Conservation (phyloP, 2,888 invertebrate species). For the Amiota communis region DNA sequence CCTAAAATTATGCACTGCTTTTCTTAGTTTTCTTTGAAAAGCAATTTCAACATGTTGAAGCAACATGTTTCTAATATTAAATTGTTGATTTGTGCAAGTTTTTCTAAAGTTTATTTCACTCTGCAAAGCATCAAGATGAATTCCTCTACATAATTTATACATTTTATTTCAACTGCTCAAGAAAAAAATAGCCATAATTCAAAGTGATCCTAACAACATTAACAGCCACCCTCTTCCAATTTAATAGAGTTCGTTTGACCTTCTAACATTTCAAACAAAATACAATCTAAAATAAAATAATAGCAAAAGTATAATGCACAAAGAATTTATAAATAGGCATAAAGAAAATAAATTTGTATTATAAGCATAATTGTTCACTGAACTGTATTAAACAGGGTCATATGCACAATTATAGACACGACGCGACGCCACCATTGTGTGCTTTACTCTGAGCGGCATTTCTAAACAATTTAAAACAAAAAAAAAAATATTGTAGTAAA, state of each 20-base stretch:
- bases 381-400: constrained; percentile 65
- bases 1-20: too few relatives aligned
- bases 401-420: constrained; percentile 64
- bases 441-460: neutral
- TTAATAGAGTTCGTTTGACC: too few relatives aligned
- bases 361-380: constrained; percentile 55
- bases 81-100: too few relatives aligned
- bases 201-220: neutral
- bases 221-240: too few relatives aligned
- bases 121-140: too few relatives aligned
- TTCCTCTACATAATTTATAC: neutral
- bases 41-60: too few relatives aligned
- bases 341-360: constrained; percentile 19
- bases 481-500: too few relatives aligned
- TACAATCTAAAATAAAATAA: neutral
- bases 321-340: constrained; percentile 29
- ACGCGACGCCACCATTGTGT: constrained; percentile 11
- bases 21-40: too few relatives aligned
- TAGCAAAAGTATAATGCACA: neutral
- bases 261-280: too few relatives aligned
- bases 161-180: neutral
- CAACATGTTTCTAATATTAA: too few relatives aligned
- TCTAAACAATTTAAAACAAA: too few relatives aligned
- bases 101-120: too few relatives aligned
- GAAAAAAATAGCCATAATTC: constrained; percentile 1